These are phyloP conservation scores for Actinernus sp. DNA, from an alignment of 92 coral and sea anemone species.

Conservation along the genomic window DNA sequence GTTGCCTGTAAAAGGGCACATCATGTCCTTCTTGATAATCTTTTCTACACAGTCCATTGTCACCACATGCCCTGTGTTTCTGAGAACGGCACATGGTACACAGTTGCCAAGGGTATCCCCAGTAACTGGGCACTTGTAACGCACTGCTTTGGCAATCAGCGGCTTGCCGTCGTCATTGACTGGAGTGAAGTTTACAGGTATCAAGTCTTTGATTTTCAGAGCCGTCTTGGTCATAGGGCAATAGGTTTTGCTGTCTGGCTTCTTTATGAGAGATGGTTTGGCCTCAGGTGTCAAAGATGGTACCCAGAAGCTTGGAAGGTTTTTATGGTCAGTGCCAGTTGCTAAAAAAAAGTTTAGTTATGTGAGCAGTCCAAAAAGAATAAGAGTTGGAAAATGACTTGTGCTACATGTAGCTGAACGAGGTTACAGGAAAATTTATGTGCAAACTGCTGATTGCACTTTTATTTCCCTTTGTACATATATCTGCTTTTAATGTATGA, in stretches of 20 bases:
- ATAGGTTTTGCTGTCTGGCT: constrained; percentile 92
- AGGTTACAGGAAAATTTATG: no score
- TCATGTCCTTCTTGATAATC: constrained; percentile 93
- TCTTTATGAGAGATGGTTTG: constrained; percentile 80
- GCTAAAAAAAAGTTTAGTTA: constrained; percentile 12
- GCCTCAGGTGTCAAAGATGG: constrained; percentile 98
- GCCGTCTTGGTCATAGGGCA: constrained; percentile 96
- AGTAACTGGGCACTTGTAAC: constrained; percentile 96
- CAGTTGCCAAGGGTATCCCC: constrained; percentile 95
- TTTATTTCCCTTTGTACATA: no score
- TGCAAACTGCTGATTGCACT: no score
- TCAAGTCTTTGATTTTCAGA: constrained; percentile 87
- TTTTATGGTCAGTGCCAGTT: constrained; percentile 50
- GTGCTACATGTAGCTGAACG: not conserved
- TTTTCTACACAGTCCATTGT: constrained; percentile 99
- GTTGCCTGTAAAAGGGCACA: constrained; percentile 91
- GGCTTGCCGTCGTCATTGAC: constrained; percentile 79
- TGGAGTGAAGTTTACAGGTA: constrained; percentile 82
- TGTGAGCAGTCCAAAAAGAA: no score
- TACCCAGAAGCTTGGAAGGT: constrained; percentile 95
- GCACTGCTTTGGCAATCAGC: constrained; percentile 77
- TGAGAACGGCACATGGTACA: constrained; percentile 95
- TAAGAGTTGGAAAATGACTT: not conserved
- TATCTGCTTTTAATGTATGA: no score
- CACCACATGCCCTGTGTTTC: constrained; percentile 93